Evolutionary conservation across 2,888 invertebrate genomes (phyloP).

Genomic region (Eupithecia subfuscata): DNA sequence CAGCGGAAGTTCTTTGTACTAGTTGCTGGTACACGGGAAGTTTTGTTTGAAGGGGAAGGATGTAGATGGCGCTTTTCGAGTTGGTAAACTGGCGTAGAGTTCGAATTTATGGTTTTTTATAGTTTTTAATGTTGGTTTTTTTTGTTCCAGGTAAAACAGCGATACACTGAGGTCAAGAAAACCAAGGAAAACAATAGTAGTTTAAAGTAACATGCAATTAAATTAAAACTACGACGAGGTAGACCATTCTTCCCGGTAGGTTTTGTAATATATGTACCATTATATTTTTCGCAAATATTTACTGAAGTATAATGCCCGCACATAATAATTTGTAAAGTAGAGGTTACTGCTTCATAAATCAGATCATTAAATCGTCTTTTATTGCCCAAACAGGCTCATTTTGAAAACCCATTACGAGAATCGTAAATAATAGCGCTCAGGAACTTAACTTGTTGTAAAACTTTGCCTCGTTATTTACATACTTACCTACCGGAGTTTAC

Average conservation of each 20-base stretch:
- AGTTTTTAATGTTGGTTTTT: slow-evolving; percentile 16
- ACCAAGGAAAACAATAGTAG: not conserved
- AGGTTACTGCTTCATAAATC: slow-evolving; percentile 37
- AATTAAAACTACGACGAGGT: too few species aligned
- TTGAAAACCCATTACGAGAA: slow-evolving; percentile 49
- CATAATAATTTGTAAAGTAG: slow-evolving; percentile 14
- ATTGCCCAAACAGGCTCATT: slow-evolving; percentile 48
- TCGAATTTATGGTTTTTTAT: not conserved
- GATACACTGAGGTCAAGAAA: not conserved
- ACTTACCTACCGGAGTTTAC: not conserved
- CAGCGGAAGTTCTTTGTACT: slow-evolving; percentile 46
- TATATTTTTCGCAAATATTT: not conserved
- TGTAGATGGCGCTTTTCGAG: slow-evolving; percentile 51
- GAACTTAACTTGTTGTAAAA: slow-evolving; percentile 42
- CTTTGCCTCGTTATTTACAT: slow-evolving; percentile 9
- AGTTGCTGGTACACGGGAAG: slow-evolving; percentile 10
- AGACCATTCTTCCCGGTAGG: too few species aligned
- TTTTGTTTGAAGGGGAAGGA: slow-evolving; percentile 22
- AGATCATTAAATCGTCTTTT: slow-evolving; percentile 44
- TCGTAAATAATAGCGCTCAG: slow-evolving; percentile 50
- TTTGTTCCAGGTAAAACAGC: slow-evolving; percentile 36
- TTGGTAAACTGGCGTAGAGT: not conserved
- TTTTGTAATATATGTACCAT: too few species aligned
- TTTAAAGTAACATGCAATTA: not conserved
- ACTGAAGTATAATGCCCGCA: not conserved